A percentile compares a stretch with the other conserved stretches of the same genome.
These are phyloP conservation scores for Amblyopsis hoosieri DNA, from an alignment of 2,797 vertebrate species.

Conservation along the genomic window DNA sequence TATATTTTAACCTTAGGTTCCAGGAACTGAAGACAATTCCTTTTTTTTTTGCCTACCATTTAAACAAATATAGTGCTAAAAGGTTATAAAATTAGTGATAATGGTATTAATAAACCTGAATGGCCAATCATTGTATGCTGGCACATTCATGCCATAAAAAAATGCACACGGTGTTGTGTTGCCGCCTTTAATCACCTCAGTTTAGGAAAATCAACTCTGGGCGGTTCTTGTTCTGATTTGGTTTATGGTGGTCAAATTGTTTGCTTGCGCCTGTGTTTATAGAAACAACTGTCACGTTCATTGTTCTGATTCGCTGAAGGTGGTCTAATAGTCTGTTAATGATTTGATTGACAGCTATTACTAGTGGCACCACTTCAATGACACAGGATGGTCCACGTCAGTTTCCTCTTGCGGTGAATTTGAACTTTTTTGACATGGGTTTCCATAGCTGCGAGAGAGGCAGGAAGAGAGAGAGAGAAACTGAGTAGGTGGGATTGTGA, in stretches of 20 bases:
- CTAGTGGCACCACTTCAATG: no score
- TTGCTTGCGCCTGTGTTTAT: background rate
- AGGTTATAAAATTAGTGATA: constrained; percentile 44
- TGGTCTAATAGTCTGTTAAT: no score
- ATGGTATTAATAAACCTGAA: constrained; percentile 32
- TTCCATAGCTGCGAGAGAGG: background rate
- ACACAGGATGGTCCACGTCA: constrained; percentile 3
- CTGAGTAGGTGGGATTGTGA: constrained; percentile 42
- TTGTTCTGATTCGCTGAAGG: no score
- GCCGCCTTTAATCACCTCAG: no score
- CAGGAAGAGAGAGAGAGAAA: background rate
- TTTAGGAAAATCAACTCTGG: no score
- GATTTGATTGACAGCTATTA: no score
- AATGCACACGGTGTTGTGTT: constrained; percentile 15
- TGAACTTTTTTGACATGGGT: constrained; percentile 27
- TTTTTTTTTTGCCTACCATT: constrained; percentile 26
- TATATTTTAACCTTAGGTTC: constrained; percentile 43
- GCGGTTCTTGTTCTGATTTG: no score
- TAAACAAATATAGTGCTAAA: constrained; percentile 24
- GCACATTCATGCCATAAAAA: constrained; percentile 46
- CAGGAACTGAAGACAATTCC: constrained; percentile 48
- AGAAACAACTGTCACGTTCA: no score
- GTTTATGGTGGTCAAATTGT: no score
- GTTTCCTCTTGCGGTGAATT: constrained; percentile 20
- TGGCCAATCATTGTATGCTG: constrained; percentile 51